Evolutionary conservation across 2,888 invertebrate genomes (phyloP).

Genomic region (Leucoma salicis): DNA sequence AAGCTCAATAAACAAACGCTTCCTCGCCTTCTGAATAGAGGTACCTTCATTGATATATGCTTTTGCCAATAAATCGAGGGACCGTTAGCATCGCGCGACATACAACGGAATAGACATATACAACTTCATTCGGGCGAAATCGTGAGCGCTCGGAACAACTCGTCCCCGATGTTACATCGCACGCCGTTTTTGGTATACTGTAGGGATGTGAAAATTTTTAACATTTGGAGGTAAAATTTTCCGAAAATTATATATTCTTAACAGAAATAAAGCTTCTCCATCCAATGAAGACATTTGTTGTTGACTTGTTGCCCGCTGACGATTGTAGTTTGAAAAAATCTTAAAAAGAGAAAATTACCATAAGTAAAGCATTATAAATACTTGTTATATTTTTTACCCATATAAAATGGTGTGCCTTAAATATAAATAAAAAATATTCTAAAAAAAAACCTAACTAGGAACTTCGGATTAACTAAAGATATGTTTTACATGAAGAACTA

Average conservation of each 20-base stretch:
- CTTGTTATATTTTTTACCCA: too few species aligned
- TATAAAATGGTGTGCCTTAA: too few species aligned
- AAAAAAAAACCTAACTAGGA: too few species aligned
- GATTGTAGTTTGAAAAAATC: too few species aligned
- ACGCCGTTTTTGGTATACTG: slow-evolving; percentile 31
- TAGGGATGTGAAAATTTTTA: slow-evolving; percentile 27
- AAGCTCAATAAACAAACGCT: slow-evolving; percentile 11
- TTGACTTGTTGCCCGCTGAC: too few species aligned
- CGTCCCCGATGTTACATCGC: slow-evolving; percentile 35
- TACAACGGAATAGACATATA: slow-evolving; percentile 39
- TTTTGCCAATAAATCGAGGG: slow-evolving; percentile 30
- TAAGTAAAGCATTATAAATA: too few species aligned
- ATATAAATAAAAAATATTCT: too few species aligned
- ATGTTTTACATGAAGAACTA: too few species aligned
- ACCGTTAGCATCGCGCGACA: slow-evolving; percentile 34
- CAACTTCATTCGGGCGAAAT: slow-evolving; percentile 59
- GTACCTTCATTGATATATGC: slow-evolving; percentile 23
- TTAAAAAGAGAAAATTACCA: too few species aligned
- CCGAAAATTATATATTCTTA: not conserved
- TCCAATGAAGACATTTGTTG: too few species aligned
- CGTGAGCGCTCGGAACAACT: slow-evolving; percentile 56
- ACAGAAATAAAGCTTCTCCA: not conserved
- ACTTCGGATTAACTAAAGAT: too few species aligned
- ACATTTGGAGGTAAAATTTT: not conserved
- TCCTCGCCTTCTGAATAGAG: slow-evolving; percentile 13